These are phyloP conservation scores for Dynastes tityus DNA, from an alignment of 2,888 invertebrate genomes.

Conservation along the genomic window DNA sequence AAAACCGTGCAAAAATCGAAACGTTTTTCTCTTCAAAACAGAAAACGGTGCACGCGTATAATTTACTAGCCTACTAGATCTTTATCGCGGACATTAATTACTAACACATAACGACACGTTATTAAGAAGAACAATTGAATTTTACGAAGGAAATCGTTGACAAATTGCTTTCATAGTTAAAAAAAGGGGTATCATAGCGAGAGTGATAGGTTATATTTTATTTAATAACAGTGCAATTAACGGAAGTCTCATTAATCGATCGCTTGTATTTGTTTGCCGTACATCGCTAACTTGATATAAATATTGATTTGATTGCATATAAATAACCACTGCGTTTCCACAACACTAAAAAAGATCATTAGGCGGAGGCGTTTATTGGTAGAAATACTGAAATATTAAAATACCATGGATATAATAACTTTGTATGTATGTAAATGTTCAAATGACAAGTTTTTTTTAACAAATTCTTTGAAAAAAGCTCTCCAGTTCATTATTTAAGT, in stretches of 20 bases:
- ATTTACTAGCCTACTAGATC: too few relatives aligned
- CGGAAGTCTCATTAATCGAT: slow-evolving; percentile 20
- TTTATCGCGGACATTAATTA: neutral
- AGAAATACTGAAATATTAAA: neutral
- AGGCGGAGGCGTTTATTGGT: neutral
- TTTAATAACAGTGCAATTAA: neutral
- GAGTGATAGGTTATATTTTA: too few relatives aligned
- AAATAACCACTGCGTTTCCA: slow-evolving; percentile 17
- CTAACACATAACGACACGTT: neutral
- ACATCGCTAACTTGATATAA: slow-evolving; percentile 32
- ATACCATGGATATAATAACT: neutral
- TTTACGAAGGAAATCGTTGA: neutral
- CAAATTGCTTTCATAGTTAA: neutral
- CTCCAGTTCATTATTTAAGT: too few relatives aligned
- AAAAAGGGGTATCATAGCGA: too few relatives aligned
- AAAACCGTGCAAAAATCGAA: neutral
- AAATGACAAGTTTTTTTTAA: too few relatives aligned
- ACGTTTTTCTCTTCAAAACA: neutral
- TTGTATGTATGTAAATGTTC: neutral
- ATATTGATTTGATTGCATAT: slow-evolving; percentile 25
- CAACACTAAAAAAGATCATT: slow-evolving; percentile 2
- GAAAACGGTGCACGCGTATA: too few relatives aligned
- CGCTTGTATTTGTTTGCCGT: neutral
- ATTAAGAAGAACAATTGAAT: neutral
- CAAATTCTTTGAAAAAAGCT: too few relatives aligned